Percentiles rank a stretch among this genome's conserved stretches.
phyloP scores from a whole-genome alignment of 2,797 vertebrate genomes.

The Halcyon smyrnensis region DNA sequence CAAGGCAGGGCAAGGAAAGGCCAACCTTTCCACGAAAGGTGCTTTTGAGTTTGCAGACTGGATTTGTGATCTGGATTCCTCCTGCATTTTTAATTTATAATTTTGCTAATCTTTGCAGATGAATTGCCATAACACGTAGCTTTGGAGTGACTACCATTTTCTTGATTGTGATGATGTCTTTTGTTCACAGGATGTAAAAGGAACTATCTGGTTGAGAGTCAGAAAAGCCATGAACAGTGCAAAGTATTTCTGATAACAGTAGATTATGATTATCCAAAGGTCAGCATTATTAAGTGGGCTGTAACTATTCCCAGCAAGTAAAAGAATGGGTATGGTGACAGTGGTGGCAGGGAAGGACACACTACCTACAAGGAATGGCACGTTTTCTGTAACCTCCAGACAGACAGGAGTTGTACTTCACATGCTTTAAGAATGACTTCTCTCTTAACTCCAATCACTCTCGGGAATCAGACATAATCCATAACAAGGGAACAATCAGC shows the following conservation, averaged over 20 bases:
- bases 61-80: background rate
- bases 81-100: background rate
- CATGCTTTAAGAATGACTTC: background rate
- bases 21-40: background rate
- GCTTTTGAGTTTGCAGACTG: background rate
- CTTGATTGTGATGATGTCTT: background rate
- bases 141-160: background rate
- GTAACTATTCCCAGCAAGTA: background rate
- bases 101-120: background rate
- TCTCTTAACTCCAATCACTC: background rate
- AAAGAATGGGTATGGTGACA: fast-evolving
- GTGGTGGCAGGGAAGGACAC: fast-evolving
- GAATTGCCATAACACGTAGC: background rate
- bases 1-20: background rate
- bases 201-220: background rate
- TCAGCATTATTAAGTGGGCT: background rate
- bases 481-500: background rate
- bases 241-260: background rate
- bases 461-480: background rate
- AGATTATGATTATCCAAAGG: background rate
- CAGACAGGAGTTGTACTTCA: background rate
- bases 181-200: background rate
- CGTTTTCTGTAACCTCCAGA: background rate
- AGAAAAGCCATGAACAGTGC: background rate
- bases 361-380: background rate